Conservation (phyloP, 1,140 invertebrate species). For the Aphaenogaster ashmeadi region DNA sequence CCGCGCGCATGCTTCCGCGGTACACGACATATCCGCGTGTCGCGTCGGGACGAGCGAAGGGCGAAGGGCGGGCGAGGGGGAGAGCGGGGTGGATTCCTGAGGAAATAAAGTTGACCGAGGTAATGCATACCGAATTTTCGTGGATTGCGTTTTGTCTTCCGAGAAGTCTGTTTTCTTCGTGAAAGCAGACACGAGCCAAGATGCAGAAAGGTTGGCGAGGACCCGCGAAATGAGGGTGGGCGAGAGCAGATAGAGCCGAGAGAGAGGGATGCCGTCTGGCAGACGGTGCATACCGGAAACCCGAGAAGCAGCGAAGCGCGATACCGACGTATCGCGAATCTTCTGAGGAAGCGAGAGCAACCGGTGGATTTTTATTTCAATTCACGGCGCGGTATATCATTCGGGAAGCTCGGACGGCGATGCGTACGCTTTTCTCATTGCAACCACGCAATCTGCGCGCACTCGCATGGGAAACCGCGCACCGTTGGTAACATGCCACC, state of each 20-base stretch:
- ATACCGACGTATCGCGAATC: conserved; percentile 74
- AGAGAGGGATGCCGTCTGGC: conserved; percentile 59
- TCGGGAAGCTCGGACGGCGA: conserved; percentile 61
- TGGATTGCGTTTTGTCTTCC: conserved; percentile 58
- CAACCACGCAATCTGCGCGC: conserved; percentile 9
- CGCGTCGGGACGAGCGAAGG: conserved; percentile 8
- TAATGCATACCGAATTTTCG: conserved; percentile 79
- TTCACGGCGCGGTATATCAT: conserved; percentile 79
- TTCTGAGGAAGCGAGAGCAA: conserved; percentile 79
- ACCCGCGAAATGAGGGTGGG: conserved; percentile 7
- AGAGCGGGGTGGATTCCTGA: conserved; percentile 47
- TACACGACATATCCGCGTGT: not conserved
- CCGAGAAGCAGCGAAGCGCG: conserved; percentile 47
- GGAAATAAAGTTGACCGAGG: conserved; percentile 75
- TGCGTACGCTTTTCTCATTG: conserved; percentile 33
- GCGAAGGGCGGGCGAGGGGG: conserved; percentile 5
- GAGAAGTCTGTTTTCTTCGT: conserved; percentile 5
- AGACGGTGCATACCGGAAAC: conserved; percentile 55
- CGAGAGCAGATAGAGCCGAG: conserved; percentile 30
- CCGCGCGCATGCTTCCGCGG: not conserved
- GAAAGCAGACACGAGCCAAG: conserved; percentile 49
- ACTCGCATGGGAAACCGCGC: conserved; percentile 29
- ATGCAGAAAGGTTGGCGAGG: conserved; percentile 11
- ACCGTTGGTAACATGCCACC: conserved; percentile 64
- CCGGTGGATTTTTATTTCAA: conserved; percentile 86